Evolutionary conservation across 1,140 invertebrate species (phyloP).

Genomic region (Anastrepha ludens): DNA sequence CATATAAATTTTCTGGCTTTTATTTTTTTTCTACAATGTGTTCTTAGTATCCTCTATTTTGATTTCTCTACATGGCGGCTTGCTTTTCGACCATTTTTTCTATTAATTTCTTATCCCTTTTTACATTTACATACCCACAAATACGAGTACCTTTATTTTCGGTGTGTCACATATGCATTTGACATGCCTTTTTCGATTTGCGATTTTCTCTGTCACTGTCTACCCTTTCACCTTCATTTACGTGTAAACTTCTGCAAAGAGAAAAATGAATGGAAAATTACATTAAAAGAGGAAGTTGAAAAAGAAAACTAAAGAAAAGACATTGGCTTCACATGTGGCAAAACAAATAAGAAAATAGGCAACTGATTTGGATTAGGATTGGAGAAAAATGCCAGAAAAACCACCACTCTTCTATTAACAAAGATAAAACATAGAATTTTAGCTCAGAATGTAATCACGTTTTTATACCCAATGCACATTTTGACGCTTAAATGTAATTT

Average conservation of each 20-base stretch:
- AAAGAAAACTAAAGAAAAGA: background rate
- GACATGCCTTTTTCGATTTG: background rate
- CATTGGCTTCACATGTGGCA: background rate
- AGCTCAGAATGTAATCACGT: background rate
- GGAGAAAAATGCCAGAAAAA: too few species aligned
- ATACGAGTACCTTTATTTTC: background rate
- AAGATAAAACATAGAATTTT: background rate
- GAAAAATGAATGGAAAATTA: conserved; percentile 15
- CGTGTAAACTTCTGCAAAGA: conserved; percentile 2
- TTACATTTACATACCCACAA: background rate
- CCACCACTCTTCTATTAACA: background rate
- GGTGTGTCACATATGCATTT: conserved; percentile 26
- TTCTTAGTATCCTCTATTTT: background rate
- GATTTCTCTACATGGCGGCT: background rate
- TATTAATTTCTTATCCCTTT: background rate
- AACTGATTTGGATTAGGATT: background rate
- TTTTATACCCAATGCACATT: too few species aligned
- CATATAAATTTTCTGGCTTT: background rate
- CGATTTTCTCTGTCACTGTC: background rate
- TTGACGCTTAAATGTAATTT: too few species aligned
- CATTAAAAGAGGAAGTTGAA: background rate
- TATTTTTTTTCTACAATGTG: background rate
- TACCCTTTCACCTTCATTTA: background rate
- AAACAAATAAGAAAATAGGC: conserved; percentile 10
- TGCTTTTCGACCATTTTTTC: background rate